Evolutionary conservation across 2,797 vertebrate species (phyloP), one percentile per base, ranked within the genome.

Genomic region (Synaphobranchus kaupii): DNA sequence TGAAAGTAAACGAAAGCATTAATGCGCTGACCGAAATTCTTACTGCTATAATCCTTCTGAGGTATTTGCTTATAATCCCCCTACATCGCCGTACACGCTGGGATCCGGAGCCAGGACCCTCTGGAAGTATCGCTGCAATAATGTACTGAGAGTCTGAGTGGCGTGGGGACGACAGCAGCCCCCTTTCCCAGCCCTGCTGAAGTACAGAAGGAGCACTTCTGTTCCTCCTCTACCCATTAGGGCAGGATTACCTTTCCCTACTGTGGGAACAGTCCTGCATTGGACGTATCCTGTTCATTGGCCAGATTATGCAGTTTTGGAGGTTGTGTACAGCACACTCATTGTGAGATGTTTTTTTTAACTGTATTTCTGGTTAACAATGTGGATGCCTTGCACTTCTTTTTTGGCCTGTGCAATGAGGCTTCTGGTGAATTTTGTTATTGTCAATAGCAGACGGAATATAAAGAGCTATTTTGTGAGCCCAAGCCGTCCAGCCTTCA

Each of bases 31-130:
- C 56, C 22, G 52, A 63, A 84, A 63, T 47, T 31, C 48, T 34
- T 56, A 25, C 56, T 84, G 6, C 31, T 22, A 6, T 66, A 84
- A 47, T 84, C 83, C 56, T 58, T 44, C 20, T 17, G 56, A 39
- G 83, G 56, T 25, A 66, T 84, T 63, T 66, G 31, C 5, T 31
- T 66, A 84, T 63, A 63, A 84, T 84, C 83, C 83, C 83, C 56
- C 34, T 47, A 34, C 52, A 84, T 84, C 20, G 58, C 56, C 0
- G 39, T 17, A 44, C 58, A 56, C 82, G 34, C 22, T n/a, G 13
- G 12, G 56, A 31, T 84, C 28, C 6, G 39, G 34, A 47, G 39
- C 34, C 76, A 81, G 44, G 47, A 25, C 47, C 47, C 78, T 50
- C 20, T 25, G 47, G 17, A 81, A 4, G 71, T 34, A 76, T 44